Evolutionary conservation across 2,113 vertebrate species (phyloP), one percentile per base, ranked within the genome.

Genomic region (Cyprinodon brontotheroides): DNA sequence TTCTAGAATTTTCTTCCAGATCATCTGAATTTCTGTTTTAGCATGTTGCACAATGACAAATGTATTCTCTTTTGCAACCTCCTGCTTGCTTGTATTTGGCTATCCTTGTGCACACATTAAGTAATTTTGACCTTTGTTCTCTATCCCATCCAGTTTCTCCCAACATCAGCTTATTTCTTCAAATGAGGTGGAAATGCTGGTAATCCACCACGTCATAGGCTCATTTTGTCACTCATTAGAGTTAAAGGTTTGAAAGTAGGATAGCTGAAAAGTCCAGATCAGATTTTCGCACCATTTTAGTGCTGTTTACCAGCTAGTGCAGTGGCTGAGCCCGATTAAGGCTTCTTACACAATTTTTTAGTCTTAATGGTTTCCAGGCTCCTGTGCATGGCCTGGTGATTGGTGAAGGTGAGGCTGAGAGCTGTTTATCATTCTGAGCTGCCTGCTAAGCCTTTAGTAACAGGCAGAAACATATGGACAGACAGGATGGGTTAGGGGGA

Each of bases 181-280:
- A 87, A 90, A 89, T 84, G 87, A 86, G 81, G 75, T 71, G 77
- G 86, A 90, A 90, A 89, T 66, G 64, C 77, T 66, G 41, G 61
- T 70, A 74, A 80, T 82, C 87, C 47, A 73, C n/a, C 22, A 60
- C 7, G 13, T 50, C 77, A 61, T 65, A 14, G 63, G 40, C 75
- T 74, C 61, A 57, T 83, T 78, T 77, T 3, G 1, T 77, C 78
- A 45, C 17, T 80, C 61, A n/a, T 73, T 61, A 72, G 50, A 69
- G 62, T 59, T 11, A 4, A 81, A 65, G 74, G 43, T 89, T 80
- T 78, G 0, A 40, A 78, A 88, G 62, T 64, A 38, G 0, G 13
- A 48, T 36, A 43, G 59, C 83, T 64, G 74, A 83, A 80, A 68
- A 79, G 77, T 20, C 70, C 38, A 41, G 10, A 10, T 72, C 3